phyloP scores from a whole-genome alignment of 2,888 invertebrate species.

The Gari tellinella region DNA sequence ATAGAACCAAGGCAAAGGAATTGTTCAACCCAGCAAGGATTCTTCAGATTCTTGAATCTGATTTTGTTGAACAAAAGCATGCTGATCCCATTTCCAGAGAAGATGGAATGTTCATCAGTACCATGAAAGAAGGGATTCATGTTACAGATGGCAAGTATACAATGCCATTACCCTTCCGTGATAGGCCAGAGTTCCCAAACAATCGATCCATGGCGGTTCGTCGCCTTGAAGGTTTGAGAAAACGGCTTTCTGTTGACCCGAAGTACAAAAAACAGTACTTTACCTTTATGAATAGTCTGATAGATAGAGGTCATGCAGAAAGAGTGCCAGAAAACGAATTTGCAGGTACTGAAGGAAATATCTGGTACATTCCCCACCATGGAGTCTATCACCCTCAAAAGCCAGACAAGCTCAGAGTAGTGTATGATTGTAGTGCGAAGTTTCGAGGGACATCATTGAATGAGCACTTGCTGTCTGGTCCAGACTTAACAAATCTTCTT shows the following conservation, averaged over 20 bases:
- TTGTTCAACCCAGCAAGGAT: conserved; percentile 2
- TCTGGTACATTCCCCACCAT: conserved; percentile 36
- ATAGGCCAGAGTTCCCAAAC: conserved; percentile 8
- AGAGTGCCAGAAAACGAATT: not conserved
- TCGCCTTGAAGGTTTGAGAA: conserved; percentile 1
- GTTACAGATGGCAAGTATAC: conserved; percentile 3
- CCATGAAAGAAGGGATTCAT: not conserved
- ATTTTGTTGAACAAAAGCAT: conserved; percentile 5
- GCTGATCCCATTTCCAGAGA: conserved; percentile 3
- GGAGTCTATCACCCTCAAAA: conserved; percentile 30
- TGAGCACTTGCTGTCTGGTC: conserved; percentile 42
- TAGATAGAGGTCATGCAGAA: conserved; percentile 30
- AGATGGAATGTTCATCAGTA: conserved; percentile 1
- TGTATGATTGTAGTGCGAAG: conserved; percentile 47
- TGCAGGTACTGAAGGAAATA: not conserved
- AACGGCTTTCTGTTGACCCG: not conserved
- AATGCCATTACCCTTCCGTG: conserved; percentile 17
- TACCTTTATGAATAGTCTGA: conserved; percentile 22
- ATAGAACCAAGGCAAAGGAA: conserved; percentile 26
- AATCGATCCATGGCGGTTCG: not conserved
- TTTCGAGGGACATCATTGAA: conserved; percentile 25
- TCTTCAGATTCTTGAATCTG: conserved; percentile 1
- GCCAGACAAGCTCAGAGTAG: conserved; percentile 32
- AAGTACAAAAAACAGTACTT: conserved; percentile 10
- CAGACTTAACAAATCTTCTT: conserved; percentile 44